phyloP scores from a whole-genome alignment of 2,797 vertebrate species.

The Sebastes variabilis region DNA sequence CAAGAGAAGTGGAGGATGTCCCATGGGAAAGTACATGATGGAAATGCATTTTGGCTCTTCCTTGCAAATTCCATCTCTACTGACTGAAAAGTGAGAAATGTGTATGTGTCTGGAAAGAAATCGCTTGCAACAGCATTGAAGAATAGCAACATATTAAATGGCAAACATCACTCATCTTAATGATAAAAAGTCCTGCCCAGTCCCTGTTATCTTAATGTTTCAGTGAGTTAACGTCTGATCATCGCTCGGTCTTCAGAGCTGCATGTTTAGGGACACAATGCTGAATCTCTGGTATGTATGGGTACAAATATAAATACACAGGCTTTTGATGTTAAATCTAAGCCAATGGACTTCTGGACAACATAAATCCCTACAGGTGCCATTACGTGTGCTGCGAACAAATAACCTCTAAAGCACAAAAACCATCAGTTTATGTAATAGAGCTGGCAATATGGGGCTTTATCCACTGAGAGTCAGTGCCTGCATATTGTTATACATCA shows the following conservation, averaged over 20 bases:
- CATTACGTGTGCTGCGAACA: not conserved
- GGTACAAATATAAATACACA: not conserved
- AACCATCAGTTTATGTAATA: not conserved
- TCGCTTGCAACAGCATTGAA: not conserved
- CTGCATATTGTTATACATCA: not conserved
- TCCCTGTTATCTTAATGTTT: not conserved
- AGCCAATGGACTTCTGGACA: not conserved
- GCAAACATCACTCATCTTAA: not conserved
- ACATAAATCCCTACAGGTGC: not conserved
- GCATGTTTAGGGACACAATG: not conserved
- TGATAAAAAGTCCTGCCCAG: not conserved
- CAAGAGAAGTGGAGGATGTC: slow-evolving; percentile 19
- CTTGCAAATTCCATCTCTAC: not conserved
- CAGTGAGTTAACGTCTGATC: not conserved
- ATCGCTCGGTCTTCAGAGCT: not conserved
- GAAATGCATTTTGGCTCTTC: slow-evolving; percentile 6
- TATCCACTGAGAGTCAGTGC: not conserved
- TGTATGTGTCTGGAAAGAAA: not conserved
- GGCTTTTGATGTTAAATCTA: not conserved
- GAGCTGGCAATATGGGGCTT: not conserved
- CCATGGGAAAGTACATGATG: slow-evolving; percentile 44
- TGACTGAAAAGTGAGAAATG: not conserved
- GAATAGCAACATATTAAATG: not conserved
- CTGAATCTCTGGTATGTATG: not conserved
- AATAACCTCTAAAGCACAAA: not conserved